Conservation (phyloP, 2,888 invertebrate genomes). For the Brachypterus glaber region DNA sequence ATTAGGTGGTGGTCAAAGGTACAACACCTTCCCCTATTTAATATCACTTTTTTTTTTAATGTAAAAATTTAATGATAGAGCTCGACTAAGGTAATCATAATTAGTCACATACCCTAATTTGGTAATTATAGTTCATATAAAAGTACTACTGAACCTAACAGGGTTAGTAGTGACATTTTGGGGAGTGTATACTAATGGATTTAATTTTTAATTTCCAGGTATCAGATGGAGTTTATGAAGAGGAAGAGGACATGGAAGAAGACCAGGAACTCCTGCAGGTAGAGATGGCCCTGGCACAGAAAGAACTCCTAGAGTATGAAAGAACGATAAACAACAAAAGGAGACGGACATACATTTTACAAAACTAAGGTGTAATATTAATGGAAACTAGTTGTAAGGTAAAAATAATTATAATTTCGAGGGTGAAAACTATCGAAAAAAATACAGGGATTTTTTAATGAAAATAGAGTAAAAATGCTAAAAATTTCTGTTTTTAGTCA, state of each 20-base stretch:
- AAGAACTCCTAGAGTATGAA: constrained; percentile 38
- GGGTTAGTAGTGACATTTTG: too few relatives aligned
- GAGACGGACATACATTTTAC: constrained; percentile 32
- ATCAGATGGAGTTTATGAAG: constrained; percentile 62
- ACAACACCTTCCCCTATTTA: too few relatives aligned
- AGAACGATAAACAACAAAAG: constrained; percentile 33
- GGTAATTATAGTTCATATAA: too few relatives aligned
- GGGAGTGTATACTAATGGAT: too few relatives aligned
- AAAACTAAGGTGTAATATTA: constrained; percentile 23
- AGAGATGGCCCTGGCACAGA: constrained; percentile 39
- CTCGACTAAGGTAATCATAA: too few relatives aligned
- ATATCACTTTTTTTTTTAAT: too few relatives aligned
- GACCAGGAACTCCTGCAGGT: constrained; percentile 40
- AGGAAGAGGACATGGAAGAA: constrained; percentile 64
- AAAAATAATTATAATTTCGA: not conserved
- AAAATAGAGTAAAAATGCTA: too few relatives aligned
- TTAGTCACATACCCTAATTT: too few relatives aligned
- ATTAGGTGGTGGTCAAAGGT: too few relatives aligned
- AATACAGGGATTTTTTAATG: not conserved
- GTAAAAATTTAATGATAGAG: too few relatives aligned
- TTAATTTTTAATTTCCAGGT: constrained; percentile 42
- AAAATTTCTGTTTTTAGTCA: too few relatives aligned
- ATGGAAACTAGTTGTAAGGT: not conserved
- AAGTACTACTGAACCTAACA: too few relatives aligned
- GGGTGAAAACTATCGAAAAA: constrained; percentile 8